Conservation (phyloP, 2,888 invertebrate genomes). For the Leucoma salicis region DNA sequence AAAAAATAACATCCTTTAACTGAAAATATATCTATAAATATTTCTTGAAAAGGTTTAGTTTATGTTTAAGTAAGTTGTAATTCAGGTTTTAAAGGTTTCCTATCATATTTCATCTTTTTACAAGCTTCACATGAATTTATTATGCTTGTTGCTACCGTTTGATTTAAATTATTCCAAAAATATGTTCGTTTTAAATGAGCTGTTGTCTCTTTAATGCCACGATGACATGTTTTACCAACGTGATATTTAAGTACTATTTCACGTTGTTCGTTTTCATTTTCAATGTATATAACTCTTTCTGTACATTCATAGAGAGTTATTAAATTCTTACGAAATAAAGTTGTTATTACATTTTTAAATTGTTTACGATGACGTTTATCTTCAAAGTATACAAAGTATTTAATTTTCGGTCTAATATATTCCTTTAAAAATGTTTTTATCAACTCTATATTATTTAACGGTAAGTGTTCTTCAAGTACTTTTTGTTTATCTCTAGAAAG, state of each 20-base stretch:
- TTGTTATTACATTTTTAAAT: not conserved
- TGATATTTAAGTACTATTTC: slow-evolving; percentile 21
- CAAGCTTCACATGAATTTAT: slow-evolving; percentile 32
- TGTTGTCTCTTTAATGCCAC: slow-evolving; percentile 29
- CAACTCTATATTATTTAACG: slow-evolving; percentile 1
- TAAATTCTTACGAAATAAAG: slow-evolving; percentile 21
- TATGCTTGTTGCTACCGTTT: slow-evolving; percentile 11
- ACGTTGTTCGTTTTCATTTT: slow-evolving; percentile 21
- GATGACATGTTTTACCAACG: slow-evolving; percentile 26
- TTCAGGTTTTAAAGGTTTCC: slow-evolving; percentile 25
- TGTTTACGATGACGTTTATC: slow-evolving; percentile 3
- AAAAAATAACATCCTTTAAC: slow-evolving; percentile 1
- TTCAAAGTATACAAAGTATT: slow-evolving; percentile 20
- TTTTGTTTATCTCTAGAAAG: slow-evolving; percentile 5
- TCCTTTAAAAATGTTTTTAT: slow-evolving; percentile 18
- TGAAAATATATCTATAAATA: slow-evolving; percentile 2
- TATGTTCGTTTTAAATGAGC: slow-evolving; percentile 18
- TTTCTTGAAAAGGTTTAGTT: slow-evolving; percentile 4
- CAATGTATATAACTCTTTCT: slow-evolving; percentile 17
- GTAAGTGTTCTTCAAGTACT: slow-evolving; percentile 2
- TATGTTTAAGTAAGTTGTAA: slow-evolving; percentile 32
- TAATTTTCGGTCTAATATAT: not conserved
- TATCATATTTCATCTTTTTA: slow-evolving; percentile 15
- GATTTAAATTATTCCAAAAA: slow-evolving; percentile 26
- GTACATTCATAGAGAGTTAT: slow-evolving; percentile 28